These are phyloP conservation scores for Galleria mellonella DNA, from an alignment of 1,140 invertebrate species.

Conservation along the genomic window DNA sequence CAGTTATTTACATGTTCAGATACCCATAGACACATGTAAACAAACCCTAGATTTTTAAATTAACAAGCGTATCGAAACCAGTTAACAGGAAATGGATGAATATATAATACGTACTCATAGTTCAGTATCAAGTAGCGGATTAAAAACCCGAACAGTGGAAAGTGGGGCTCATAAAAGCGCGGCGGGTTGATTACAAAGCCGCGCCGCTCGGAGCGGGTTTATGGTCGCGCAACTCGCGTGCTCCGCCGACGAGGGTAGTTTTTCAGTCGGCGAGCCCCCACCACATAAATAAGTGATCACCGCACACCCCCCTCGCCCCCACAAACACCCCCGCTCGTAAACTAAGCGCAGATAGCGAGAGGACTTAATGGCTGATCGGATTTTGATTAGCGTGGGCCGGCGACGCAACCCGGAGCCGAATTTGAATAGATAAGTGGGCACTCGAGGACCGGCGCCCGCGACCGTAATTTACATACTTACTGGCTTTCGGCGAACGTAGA, in stretches of 20 bases:
- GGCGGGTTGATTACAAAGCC: slow-evolving; percentile 64
- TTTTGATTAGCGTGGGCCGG: slow-evolving; percentile 71
- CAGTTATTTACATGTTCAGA: no score
- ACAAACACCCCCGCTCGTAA: slow-evolving; percentile 47
- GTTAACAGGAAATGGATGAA: no score
- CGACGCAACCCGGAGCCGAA: slow-evolving; percentile 58
- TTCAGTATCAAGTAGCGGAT: slow-evolving; percentile 48
- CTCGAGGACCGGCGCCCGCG: slow-evolving; percentile 56
- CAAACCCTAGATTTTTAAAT: no score
- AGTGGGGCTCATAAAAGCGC: slow-evolving; percentile 60
- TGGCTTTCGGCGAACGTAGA: slow-evolving; percentile 59
- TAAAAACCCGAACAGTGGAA: slow-evolving; percentile 52
- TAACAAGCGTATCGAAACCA: no score
- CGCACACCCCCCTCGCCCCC: slow-evolving; percentile 19
- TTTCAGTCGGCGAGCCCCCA: slow-evolving; percentile 44
- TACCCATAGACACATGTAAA: no score
- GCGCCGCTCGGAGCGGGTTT: slow-evolving; percentile 14
- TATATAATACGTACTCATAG: slow-evolving; percentile 14
- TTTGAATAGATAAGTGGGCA: slow-evolving; percentile 73
- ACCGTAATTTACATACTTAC: slow-evolving; percentile 73
- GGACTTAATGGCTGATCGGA: slow-evolving; percentile 73
- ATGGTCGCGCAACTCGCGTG: slow-evolving; percentile 17
- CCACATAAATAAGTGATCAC: slow-evolving; percentile 67
- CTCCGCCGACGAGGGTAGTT: slow-evolving; percentile 49
- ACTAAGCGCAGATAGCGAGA: slow-evolving; percentile 67